A percentile compares a stretch with the other conserved stretches of the same genome.
Conservation (phyloP, 2,888 invertebrate genomes). For the Amaurobius ferox region DNA sequence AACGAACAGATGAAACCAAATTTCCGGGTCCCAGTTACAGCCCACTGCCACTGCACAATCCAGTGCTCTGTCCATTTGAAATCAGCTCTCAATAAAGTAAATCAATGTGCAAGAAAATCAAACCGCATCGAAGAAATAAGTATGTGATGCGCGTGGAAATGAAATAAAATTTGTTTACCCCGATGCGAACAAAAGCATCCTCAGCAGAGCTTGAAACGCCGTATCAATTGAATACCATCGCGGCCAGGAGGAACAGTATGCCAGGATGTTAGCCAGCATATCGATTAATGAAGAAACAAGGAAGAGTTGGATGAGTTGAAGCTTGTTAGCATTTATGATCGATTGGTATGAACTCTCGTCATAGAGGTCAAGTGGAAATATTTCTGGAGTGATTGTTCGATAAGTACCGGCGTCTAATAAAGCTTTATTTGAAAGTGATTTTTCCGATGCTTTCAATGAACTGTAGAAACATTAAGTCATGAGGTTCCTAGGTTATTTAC, state of each 20-base stretch:
- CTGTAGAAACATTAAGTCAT: conserved; percentile 42
- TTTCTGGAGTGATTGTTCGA: conserved; percentile 36
- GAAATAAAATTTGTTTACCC: conserved; percentile 44
- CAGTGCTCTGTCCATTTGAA: not conserved
- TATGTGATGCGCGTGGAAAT: conserved; percentile 10
- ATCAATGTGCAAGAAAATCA: not conserved
- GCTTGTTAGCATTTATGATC: not conserved
- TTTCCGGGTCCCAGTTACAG: conserved; percentile 12
- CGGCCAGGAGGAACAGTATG: conserved; percentile 36
- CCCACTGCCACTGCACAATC: not conserved
- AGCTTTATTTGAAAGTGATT: not conserved
- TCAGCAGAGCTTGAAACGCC: conserved; percentile 44
- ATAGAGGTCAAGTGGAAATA: conserved; percentile 3
- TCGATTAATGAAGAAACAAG: conserved; percentile 9
- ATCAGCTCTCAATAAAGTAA: not conserved
- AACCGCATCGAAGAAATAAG: not conserved
- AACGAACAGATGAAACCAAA: not conserved
- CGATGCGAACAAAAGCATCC: conserved; percentile 33
- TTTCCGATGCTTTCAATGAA: not conserved
- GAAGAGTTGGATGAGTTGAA: not conserved
- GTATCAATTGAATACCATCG: not conserved
- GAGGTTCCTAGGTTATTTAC: conserved; percentile 59
- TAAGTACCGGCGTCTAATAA: conserved; percentile 25
- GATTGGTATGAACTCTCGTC: conserved; percentile 15
- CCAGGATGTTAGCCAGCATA: conserved; percentile 53